These are phyloP conservation scores for Podarcis lilfordi DNA, from an alignment of 2,797 vertebrate genomes.

Conservation along the genomic window DNA sequence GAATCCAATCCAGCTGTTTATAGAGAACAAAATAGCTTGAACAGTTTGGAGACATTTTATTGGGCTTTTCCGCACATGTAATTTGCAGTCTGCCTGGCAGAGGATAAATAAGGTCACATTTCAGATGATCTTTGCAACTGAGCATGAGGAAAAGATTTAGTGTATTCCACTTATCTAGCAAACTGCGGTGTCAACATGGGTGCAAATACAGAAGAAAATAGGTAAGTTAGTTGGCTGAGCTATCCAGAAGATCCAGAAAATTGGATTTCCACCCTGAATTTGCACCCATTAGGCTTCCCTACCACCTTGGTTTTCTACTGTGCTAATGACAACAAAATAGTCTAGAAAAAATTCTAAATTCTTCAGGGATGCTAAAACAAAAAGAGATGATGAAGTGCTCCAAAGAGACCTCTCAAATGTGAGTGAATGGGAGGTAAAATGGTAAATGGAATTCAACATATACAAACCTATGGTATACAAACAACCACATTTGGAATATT, in stretches of 20 bases:
- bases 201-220: not conserved
- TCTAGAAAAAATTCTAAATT: too few relatives aligned
- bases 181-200: not conserved
- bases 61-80: not conserved
- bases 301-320: not conserved
- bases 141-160: not conserved
- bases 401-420: too few relatives aligned
- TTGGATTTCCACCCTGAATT: not conserved
- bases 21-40: constrained; percentile 5
- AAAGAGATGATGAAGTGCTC: too few relatives aligned
- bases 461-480: too few relatives aligned
- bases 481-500: too few relatives aligned
- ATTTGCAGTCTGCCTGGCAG: not conserved
- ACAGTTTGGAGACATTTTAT: not conserved
- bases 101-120: not conserved
- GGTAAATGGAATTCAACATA: too few relatives aligned
- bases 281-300: not conserved
- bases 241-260: not conserved
- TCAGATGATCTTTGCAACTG: not conserved
- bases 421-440: too few relatives aligned
- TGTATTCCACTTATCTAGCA: not conserved
- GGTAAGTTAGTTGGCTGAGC: not conserved
- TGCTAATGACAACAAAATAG: not conserved
- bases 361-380: too few relatives aligned
- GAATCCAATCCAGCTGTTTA: constrained; percentile 1